Conservation (phyloP, 2,113 vertebrate species). For the Nibea coibor region DNA sequence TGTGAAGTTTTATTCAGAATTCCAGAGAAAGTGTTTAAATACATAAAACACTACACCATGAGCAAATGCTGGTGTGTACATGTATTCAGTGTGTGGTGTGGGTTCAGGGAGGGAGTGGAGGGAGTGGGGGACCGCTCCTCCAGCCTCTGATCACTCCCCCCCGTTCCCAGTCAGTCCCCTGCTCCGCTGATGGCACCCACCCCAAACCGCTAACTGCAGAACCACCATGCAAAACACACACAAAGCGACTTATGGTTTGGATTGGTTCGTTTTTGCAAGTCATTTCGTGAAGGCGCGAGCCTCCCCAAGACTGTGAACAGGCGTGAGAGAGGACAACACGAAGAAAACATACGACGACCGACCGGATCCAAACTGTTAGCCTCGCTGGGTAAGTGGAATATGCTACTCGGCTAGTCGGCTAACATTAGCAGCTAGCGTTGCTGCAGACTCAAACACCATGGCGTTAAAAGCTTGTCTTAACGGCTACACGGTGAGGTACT, state of each 20-base stretch:
- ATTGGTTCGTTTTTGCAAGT: neutral
- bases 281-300: slow-evolving; percentile 25
- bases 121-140: neutral
- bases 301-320: slow-evolving; percentile 22
- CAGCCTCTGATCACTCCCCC: neutral
- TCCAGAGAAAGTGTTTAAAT: neutral
- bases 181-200: slow-evolving; percentile 1
- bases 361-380: slow-evolving; percentile 29
- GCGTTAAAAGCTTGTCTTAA: slow-evolving; percentile 83
- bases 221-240: slow-evolving; percentile 13
- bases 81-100: neutral
- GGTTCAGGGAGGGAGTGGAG: neutral
- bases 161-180: too few relatives aligned
- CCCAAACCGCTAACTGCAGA: slow-evolving; percentile 1
- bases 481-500: slow-evolving; percentile 68
- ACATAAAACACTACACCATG: neutral
- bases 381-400: slow-evolving; percentile 67
- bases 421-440: slow-evolving; percentile 53
- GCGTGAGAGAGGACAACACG: slow-evolving; percentile 5
- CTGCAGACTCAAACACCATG: neutral
- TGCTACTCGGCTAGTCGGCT: slow-evolving; percentile 22
- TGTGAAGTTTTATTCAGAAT: neutral
- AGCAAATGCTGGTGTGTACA: neutral
- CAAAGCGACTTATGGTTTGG: neutral
- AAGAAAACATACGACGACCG: slow-evolving; percentile 31